These are phyloP conservation scores for Nebria ingens DNA, from an alignment of 1,140 invertebrate species.

Conservation along the genomic window DNA sequence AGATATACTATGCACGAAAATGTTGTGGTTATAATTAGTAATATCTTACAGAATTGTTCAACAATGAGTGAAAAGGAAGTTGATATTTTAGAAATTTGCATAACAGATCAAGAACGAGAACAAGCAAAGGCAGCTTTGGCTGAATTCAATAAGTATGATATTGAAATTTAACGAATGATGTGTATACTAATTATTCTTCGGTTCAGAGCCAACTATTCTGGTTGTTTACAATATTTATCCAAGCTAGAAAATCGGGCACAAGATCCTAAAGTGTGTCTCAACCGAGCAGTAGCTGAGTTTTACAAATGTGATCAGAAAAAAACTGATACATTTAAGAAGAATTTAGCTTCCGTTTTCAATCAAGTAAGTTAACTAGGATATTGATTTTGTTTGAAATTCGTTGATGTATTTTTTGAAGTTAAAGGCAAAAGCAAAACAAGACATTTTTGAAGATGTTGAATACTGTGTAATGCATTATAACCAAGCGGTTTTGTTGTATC, in stretches of 20 bases:
- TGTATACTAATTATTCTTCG: constrained; percentile 3
- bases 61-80: not conserved
- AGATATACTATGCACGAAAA: no score
- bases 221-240: constrained; percentile 46
- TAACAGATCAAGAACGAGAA: constrained; percentile 28
- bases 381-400: constrained; percentile 20
- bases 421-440: constrained; percentile 38
- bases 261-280: constrained; percentile 61
- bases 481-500: constrained; percentile 72
- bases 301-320: constrained; percentile 59
- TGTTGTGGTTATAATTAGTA: not conserved
- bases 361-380: constrained; percentile 40
- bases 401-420: constrained; percentile 15
- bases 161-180: constrained; percentile 5
- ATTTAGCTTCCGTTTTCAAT: constrained; percentile 49
- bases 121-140: constrained; percentile 25
- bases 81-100: constrained; percentile 1
- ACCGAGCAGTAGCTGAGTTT: constrained; percentile 62
- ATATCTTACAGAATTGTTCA: not conserved
- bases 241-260: constrained; percentile 47
- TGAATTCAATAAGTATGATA: constrained; percentile 30
- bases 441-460: constrained; percentile 56
- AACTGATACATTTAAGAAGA: constrained; percentile 57
- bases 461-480: constrained; percentile 66
- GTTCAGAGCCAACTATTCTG: constrained; percentile 37